Base-by-base conservation (phyloP, 2,797 vertebrate genomes). In the Salarias fasciatus region DNA sequence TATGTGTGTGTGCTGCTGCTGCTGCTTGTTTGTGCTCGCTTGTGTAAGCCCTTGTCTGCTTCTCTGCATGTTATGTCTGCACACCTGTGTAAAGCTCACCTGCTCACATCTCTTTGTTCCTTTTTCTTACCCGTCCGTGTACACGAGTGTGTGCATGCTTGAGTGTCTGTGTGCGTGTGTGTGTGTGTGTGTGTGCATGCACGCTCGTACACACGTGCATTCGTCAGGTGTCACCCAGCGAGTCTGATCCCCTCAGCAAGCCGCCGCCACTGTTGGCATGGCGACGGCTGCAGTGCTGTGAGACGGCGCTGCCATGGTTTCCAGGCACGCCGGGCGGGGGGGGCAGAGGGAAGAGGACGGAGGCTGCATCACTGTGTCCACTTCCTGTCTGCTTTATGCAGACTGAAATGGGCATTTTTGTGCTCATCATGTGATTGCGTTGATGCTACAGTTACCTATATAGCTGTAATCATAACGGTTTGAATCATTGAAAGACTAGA, bases 261-360 rank as follows among this genome's bases (percentile, higher is more conserved):
- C 87, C 83, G 85, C 86, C 56, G 73, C 86, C 67, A 50, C 83
- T 51, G 92, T 93, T 92, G 92, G 87, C 92, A 93, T 94, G 90
- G 89, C 54, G 83, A 93, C 88, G 71, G 87, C 80, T 84, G 86
- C 88, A 79, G 88, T 70, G 81, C 79, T 41, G 64, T 69, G 76
- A 85, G 85, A 88, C 87, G 83, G 83, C 80, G 88, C 89, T 92
- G 84, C 89, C 88, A 92, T 92, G 90, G 91, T 88, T 91, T 91
- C 92, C 77, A 85, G 77, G 86, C 89, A 92, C 84, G 86, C 91
- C 82, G 74, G 80, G 83, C 67, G 72, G 82, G 67, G 85, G 83
- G 84, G 67, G 69, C 65, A 73, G 82, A 64, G 85, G 83, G 85
- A 66, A 69, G 59, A 81, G 75, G 81, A 75, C 65, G 57, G 15